Evolutionary conservation across 1,140 invertebrate genomes (phyloP).

Genomic region (Ooceraea biroi): DNA sequence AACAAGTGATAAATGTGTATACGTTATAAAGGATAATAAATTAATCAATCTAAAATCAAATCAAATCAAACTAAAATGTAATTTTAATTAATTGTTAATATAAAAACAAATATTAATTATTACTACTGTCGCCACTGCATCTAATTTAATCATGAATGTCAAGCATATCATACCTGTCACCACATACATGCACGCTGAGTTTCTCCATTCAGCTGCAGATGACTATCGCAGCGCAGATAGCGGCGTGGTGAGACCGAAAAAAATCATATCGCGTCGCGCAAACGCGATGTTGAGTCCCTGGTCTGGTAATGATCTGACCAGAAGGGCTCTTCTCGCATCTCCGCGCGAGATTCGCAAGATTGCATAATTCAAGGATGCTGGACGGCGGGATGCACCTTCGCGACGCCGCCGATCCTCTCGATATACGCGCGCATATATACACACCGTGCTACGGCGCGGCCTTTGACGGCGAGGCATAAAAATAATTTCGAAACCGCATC

Average conservation of each 20-base stretch:
- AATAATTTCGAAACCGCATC: constrained; percentile 84
- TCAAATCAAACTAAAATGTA: neutral
- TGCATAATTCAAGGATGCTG: constrained; percentile 63
- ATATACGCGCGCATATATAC: constrained; percentile 42
- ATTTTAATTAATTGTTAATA: neutral
- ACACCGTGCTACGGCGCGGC: constrained; percentile 53
- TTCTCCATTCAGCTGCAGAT: neutral
- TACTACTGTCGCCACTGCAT: no score
- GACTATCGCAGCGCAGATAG: neutral
- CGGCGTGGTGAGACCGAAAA: neutral
- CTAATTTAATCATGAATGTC: no score
- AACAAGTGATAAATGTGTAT: neutral
- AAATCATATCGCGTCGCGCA: neutral
- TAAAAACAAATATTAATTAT: neutral
- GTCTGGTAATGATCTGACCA: constrained; percentile 1
- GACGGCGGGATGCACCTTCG: constrained; percentile 26
- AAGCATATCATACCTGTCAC: no score
- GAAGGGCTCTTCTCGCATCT: constrained; percentile 29
- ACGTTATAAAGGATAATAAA: neutral
- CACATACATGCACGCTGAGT: neutral
- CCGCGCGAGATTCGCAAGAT: constrained; percentile 40
- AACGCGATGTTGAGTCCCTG: neutral
- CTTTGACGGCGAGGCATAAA: constrained; percentile 80
- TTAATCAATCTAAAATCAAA: no score
- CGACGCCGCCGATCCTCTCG: constrained; percentile 11